These are phyloP conservation scores for Odontamblyopus lacepedii DNA, from an alignment of 2,797 vertebrate species.

Conservation along the genomic window DNA sequence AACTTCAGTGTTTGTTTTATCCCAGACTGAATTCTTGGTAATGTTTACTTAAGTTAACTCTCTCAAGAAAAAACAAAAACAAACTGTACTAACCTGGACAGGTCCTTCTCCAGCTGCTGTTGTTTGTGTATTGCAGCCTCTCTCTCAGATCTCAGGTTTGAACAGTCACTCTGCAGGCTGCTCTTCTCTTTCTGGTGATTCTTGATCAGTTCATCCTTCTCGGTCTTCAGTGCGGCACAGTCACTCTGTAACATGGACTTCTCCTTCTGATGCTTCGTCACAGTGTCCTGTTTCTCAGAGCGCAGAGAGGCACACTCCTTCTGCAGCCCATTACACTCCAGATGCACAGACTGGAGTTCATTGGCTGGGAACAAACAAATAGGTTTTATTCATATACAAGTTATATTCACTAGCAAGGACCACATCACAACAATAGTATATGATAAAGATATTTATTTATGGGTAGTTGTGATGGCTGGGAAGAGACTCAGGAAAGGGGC, in stretches of 20 bases:
- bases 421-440: no score
- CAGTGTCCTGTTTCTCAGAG: slow-evolving; percentile 80
- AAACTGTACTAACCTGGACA: slow-evolving; percentile 81
- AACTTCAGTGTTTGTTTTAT: no score
- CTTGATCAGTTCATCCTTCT: slow-evolving; percentile 82
- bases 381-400: not conserved
- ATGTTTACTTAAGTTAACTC: no score
- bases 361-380: slow-evolving; percentile 59
- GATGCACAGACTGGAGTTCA: slow-evolving; percentile 90
- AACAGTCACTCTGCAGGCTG: slow-evolving; percentile 84
- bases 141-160: slow-evolving; percentile 74
- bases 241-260: slow-evolving; percentile 84
- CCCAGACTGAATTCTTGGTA: no score
- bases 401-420: no score
- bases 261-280: slow-evolving; percentile 88
- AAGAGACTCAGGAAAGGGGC: no score
- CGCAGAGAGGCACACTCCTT: slow-evolving; percentile 74
- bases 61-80: no score
- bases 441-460: no score
- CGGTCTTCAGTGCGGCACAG: slow-evolving; percentile 78
- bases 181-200: slow-evolving; percentile 87
- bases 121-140: slow-evolving; percentile 83
- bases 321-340: slow-evolving; percentile 79
- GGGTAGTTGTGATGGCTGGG: no score
- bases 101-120: slow-evolving; percentile 87